These are phyloP conservation scores for Hesperophylax magnus DNA, from an alignment of 1,140 invertebrate species.

Conservation along the genomic window DNA sequence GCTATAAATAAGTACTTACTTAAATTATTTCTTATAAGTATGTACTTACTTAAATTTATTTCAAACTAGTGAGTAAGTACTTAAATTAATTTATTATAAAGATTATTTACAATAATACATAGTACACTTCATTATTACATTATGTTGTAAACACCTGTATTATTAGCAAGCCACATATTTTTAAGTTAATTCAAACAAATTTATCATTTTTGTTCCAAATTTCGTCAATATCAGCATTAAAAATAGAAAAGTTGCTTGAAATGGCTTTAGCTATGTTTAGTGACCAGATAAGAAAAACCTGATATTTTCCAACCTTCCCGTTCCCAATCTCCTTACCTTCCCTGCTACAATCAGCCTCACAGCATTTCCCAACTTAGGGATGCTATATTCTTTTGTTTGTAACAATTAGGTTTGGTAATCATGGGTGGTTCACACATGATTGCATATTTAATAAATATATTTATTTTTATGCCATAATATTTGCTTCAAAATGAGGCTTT, in stretches of 20 bases:
- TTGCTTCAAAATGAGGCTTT: constrained; percentile 1
- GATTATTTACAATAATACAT: too few relatives aligned
- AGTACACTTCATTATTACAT: too few relatives aligned
- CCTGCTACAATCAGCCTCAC: too few relatives aligned
- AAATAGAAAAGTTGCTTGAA: too few relatives aligned
- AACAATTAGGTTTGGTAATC: neutral
- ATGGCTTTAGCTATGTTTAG: neutral
- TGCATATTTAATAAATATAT: neutral
- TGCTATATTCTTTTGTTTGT: too few relatives aligned
- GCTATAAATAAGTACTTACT: constrained; percentile 50
- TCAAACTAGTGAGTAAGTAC: neutral
- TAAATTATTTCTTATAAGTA: neutral
- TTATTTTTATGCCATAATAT: neutral
- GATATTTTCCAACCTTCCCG: too few relatives aligned
- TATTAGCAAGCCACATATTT: neutral
- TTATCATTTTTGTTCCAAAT: neutral
- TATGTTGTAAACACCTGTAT: neutral
- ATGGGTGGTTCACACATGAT: neutral
- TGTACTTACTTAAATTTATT: constrained; percentile 43
- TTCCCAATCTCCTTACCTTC: too few relatives aligned
- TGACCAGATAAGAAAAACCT: too few relatives aligned
- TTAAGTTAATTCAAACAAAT: neutral
- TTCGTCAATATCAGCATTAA: neutral
- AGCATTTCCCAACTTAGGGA: too few relatives aligned
- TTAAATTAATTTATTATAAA: too few relatives aligned